Evolutionary conservation across 2,888 invertebrate genomes (phyloP).

Genomic region (Eurytoma californica): DNA sequence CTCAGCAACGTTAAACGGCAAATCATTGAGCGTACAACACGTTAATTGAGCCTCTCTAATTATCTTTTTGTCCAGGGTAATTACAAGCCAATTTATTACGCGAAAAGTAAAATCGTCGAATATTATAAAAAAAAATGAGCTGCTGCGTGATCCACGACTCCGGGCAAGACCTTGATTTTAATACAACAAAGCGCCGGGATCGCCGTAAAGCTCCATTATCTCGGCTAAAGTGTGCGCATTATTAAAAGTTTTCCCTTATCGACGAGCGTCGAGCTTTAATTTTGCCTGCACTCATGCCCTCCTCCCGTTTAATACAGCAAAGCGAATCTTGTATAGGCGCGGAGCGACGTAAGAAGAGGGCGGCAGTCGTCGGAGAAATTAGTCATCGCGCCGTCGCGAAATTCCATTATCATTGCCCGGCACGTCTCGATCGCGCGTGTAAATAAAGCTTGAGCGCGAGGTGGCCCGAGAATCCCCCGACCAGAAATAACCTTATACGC

Average conservation of each 20-base stretch:
- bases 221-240: background rate
- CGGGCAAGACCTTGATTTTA: too few relatives aligned
- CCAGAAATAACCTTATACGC: background rate
- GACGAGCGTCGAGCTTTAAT: background rate
- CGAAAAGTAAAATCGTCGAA: too few relatives aligned
- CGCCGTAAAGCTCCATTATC: background rate
- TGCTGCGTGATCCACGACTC: too few relatives aligned
- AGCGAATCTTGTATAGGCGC: too few relatives aligned
- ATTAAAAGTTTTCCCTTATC: background rate
- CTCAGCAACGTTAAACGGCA: too few relatives aligned
- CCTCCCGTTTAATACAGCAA: background rate
- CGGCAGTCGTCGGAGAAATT: background rate
- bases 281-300: background rate
- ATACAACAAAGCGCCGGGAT: too few relatives aligned
- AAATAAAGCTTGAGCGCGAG: background rate
- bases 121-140: too few relatives aligned
- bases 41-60: too few relatives aligned
- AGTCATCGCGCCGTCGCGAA: background rate
- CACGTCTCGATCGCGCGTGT: background rate
- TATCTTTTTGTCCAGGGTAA: too few relatives aligned
- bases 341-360: too few relatives aligned
- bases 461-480: background rate
- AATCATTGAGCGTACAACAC: too few relatives aligned
- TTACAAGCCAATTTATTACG: too few relatives aligned
- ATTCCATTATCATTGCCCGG: background rate